Base-by-base conservation (phyloP, 2,888 invertebrate species). In the Calameuta pallipes region DNA sequence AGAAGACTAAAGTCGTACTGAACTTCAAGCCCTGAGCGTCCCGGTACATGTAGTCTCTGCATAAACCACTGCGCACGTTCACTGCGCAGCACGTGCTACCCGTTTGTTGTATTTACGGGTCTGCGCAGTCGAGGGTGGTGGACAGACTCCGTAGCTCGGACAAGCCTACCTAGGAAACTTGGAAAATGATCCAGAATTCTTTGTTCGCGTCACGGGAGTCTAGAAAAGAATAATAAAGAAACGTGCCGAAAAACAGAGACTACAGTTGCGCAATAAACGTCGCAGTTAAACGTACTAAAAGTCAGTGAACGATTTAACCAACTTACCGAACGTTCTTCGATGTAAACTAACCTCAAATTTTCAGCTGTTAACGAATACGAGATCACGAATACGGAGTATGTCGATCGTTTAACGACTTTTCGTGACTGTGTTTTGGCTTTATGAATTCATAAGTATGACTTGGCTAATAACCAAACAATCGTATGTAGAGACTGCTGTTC, bases 71-170 rank as follows among this genome's bases (percentile, higher is more conserved):
- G 87, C 90, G 87, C 87, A 87, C 69, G 77, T 75, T 78, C 41
- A 77, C 73, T 80, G 87, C 88, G 88, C 88, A 89, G 83, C 90
- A 90, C 90, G 89, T 90, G 90, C 71, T 71, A 71, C 31, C 13
- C 71, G 71, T 12, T 71, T 23, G 71, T 56, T 56, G 56, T 56
- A 56, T 56, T 9, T 56, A 56, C 56, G 56, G 6, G 9, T 41
- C 9, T 56, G 23, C 56, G 56, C 6, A 56, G 23, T 23, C 23
- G 56, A 56, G 56, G 56, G 23, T 56, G 23, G 56, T 56, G 23
- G 56, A 23, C 56, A 9, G 56, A 23, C 23, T 15, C 41, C 2
- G 23, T 9, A 23, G 23, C 2, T 56, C 56, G 56, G 9, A 56
- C 6, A 23, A 56, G 23, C 56, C 56, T 23, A 23, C 23, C 6